Conservation (phyloP, 2,888 invertebrate species). For the Clitarchus hookeri region DNA sequence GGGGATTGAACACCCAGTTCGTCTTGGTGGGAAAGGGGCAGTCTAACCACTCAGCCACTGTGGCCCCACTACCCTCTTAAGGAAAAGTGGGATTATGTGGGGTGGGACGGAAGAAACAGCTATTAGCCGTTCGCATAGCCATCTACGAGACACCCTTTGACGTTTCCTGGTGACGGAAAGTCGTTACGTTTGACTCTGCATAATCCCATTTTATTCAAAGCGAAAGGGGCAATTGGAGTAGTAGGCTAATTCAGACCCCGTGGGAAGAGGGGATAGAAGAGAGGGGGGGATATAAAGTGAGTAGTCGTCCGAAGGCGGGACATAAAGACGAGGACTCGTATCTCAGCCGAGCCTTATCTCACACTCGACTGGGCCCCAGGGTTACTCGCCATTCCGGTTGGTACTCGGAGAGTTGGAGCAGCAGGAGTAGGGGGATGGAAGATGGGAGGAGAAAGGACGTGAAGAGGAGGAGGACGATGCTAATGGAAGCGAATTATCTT, state of each 20-base stretch:
- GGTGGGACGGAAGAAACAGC: no score
- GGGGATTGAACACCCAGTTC: no score
- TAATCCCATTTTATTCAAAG: background rate
- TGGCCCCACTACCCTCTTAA: no score
- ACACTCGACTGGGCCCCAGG: background rate
- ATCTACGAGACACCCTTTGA: no score
- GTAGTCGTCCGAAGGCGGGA: background rate
- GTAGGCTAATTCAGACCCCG: background rate
- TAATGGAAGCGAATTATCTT: constrained; percentile 2
- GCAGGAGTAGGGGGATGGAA: background rate
- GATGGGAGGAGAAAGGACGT: background rate
- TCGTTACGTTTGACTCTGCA: no score
- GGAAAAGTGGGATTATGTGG: no score
- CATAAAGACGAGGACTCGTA: background rate
- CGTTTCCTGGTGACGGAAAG: no score
- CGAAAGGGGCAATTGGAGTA: background rate
- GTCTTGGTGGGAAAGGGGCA: no score
- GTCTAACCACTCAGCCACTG: no score
- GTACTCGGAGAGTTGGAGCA: background rate
- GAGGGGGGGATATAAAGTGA: background rate
- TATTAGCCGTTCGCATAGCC: no score
- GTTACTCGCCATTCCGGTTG: background rate
- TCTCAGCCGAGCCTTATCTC: background rate
- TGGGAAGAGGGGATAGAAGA: no score
- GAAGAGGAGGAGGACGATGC: background rate